Percentiles rank a stretch among this genome's conserved stretches.
Evolutionary conservation across 2,797 vertebrate species (phyloP).

Genomic region (Siniperca obscura): DNA sequence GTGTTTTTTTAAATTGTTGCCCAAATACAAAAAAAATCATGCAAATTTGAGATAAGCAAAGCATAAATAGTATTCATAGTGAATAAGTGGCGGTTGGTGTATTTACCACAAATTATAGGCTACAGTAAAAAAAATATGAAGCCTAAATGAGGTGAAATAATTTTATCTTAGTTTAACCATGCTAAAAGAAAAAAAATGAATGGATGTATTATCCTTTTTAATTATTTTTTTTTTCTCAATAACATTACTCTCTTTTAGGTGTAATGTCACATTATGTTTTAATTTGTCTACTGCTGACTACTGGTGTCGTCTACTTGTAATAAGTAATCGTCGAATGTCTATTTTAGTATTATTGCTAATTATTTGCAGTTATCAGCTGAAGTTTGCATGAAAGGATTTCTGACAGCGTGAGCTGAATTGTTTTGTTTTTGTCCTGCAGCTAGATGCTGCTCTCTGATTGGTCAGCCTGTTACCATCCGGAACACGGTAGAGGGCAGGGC

Average conservation of each 20-base stretch:
- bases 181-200: fast-evolving
- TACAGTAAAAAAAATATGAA: neutral
- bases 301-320: neutral
- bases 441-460: constrained; percentile 87
- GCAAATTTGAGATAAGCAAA: constrained; percentile 1
- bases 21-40: neutral
- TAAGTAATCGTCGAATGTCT: neutral
- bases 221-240: neutral
- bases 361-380: constrained; percentile 28
- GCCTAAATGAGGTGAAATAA: neutral
- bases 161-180: neutral
- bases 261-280: neutral
- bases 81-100: neutral
- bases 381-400: constrained; percentile 71
- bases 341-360: constrained; percentile 13
- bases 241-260: neutral
- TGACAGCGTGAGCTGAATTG: constrained; percentile 80
- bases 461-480: constrained; percentile 97
- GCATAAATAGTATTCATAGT: neutral
- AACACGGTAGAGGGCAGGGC: constrained; percentile 89
- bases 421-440: constrained; percentile 89
- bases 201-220: neutral
- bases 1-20: neutral
- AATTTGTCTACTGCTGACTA: too few relatives aligned
- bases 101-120: neutral